Base-by-base conservation (phyloP, 2,113 vertebrate species). In the Lepus timidus region DNA sequence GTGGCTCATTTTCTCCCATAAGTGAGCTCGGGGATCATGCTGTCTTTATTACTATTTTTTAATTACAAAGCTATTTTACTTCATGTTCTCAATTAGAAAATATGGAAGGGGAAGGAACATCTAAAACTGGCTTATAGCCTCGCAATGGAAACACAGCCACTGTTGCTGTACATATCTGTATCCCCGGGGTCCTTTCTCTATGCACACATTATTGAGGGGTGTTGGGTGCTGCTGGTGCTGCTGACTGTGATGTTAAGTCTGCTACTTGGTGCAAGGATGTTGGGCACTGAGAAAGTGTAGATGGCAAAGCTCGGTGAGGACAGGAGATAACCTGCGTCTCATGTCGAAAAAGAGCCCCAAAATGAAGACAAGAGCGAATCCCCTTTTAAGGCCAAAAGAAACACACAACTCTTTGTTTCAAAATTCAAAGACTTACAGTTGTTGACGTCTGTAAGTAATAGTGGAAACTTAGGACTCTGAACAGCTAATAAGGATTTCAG, bases 1-100 rank as follows among this genome's bases (percentile, higher is more conserved):
- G 80, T 88, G 55, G 74, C 33, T 92, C 87, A 92, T 96, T 96
- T 97, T 93, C 73, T 94, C 92, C 92, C 94, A 55, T 81, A 95
- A 95, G 81, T 55, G n/a, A 94, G 51, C 68, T 92, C 80, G n/a
- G 75, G 49, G 55, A 92, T 81, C 93, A 93, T 93, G 80, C 76
- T 95, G 83, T 27, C 20, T 88, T 96, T 82, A 92, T 88, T 88
- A 90, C 8, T 95, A 49, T 52, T 95, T 96, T 97, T 94, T 90
- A 96, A 95, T 92, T 95, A 88, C 13, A 14, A 90, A 82, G 84
- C 73, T 39, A 73, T 95, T 90, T 94, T 89, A 85, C 88, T 94
- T 93, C 62, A 92, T 52, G 92, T 95, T 92, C 51, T 73, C 68
- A 65, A 82, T 78, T 92, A 71, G 78, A 82, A 96, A 93, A 78